Conservation (phyloP, 2,113 vertebrate species). For the Sisor rabdophorus region DNA sequence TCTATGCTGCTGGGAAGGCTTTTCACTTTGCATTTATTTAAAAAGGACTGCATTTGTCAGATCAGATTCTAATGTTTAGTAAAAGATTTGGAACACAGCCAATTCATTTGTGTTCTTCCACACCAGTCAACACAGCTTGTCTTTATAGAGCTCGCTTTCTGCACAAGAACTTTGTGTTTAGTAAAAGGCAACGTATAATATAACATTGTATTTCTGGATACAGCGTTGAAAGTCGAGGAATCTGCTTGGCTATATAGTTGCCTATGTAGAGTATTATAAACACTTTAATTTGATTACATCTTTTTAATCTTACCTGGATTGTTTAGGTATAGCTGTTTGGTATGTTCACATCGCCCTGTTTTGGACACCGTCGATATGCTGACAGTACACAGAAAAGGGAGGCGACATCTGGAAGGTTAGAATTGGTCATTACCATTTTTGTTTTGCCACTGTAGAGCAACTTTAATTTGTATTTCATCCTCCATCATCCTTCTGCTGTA, state of each 20-base stretch:
- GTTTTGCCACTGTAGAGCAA: background rate
- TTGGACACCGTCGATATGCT: conserved; percentile 86
- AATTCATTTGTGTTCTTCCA: no score
- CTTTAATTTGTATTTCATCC: background rate
- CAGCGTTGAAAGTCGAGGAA: no score
- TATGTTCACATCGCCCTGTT: conserved; percentile 83
- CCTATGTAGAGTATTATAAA: background rate
- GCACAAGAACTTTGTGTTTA: no score
- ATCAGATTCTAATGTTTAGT: no score
- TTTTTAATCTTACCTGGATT: background rate
- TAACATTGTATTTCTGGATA: no score
- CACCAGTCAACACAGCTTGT: no score
- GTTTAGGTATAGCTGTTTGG: conserved; percentile 81
- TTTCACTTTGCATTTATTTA: no score
- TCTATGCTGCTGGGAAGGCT: background rate
- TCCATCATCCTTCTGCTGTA: conserved; percentile 33
- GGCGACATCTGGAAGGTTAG: conserved; percentile 78
- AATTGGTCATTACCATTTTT: background rate
- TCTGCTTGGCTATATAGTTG: background rate
- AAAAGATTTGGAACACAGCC: no score
- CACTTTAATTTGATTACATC: background rate
- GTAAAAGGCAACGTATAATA: no score
- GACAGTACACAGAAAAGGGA: conserved; percentile 81
- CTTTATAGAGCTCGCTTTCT: no score
- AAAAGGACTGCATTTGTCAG: no score